Evolutionary conservation across 2,888 invertebrate species (phyloP).

Genomic region (Teinopalpus imperialis): DNA sequence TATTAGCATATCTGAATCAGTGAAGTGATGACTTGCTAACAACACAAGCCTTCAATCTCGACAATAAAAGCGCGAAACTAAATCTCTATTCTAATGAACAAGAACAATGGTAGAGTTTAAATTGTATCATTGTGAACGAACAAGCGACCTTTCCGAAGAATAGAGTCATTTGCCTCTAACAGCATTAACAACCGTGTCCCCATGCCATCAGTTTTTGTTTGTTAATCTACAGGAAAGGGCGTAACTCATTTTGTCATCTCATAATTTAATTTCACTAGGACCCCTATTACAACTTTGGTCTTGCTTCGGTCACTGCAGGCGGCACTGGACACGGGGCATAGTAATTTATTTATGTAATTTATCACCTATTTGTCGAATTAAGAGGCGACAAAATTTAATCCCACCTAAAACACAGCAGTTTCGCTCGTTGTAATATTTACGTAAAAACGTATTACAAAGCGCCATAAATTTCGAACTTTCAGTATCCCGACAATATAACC

Average conservation of each 20-base stretch:
- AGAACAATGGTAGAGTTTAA: conserved; percentile 70
- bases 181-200: conserved; percentile 74
- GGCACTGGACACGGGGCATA: conserved; percentile 56
- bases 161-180: conserved; percentile 79
- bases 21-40: conserved; percentile 30
- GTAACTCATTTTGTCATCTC: conserved; percentile 81
- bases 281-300: conserved; percentile 52
- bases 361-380: conserved; percentile 53
- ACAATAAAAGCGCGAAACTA: conserved; percentile 71
- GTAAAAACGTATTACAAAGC: conserved; percentile 35
- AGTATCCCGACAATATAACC: conserved; percentile 39
- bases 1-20: too few species aligned
- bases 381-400: conserved; percentile 36
- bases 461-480: conserved; percentile 54
- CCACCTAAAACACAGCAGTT: conserved; percentile 20
- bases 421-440: conserved; percentile 28
- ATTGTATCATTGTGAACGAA: conserved; percentile 68
- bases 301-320: conserved; percentile 46
- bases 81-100: conserved; percentile 64
- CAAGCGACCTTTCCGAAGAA: conserved; percentile 67
- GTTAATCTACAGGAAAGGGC: conserved; percentile 81
- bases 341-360: conserved; percentile 67
- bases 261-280: conserved; percentile 78
- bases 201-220: conserved; percentile 80
- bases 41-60: conserved; percentile 30